A percentile compares a stretch with the other conserved stretches of the same genome.
Evolutionary conservation across 2,888 invertebrate species (phyloP).

Genomic region (Melangyna quadrimaculata): DNA sequence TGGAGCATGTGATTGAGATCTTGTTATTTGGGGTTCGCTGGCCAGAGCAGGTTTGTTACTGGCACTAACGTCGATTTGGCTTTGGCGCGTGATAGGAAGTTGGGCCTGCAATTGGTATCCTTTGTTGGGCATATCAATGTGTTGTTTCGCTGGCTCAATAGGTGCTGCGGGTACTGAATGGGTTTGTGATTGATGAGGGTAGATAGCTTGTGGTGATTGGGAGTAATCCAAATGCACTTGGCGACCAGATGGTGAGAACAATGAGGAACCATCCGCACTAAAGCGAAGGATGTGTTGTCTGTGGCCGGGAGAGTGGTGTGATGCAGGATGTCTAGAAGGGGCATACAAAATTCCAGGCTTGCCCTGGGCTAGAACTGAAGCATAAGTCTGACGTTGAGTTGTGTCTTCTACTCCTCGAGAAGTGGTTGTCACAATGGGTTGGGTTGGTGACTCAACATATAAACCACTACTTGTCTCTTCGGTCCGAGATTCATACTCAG

Average conservation of each 20-base stretch:
- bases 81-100: conserved; percentile 32
- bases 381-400: conserved; percentile 21
- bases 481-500: background rate
- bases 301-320: conserved; percentile 1
- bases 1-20: conserved; percentile 36
- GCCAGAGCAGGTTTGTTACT: conserved; percentile 9
- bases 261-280: conserved; percentile 42
- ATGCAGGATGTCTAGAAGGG: background rate
- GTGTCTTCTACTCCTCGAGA: background rate
- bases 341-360: conserved; percentile 54
- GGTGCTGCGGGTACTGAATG: background rate
- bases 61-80: conserved; percentile 19
- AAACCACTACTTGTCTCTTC: background rate
- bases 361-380: conserved; percentile 38
- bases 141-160: background rate
- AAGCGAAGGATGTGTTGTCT: conserved; percentile 34
- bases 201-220: conserved; percentile 3
- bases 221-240: conserved; percentile 45
- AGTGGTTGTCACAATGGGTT: background rate
- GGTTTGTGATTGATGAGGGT: conserved; percentile 17
- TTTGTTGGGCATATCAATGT: conserved; percentile 8
- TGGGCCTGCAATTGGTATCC: conserved; percentile 5
- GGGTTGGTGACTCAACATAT: conserved; percentile 24
- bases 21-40: conserved; percentile 35
- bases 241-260: conserved; percentile 52